Evolutionary conservation across 2,797 vertebrate genomes (phyloP).

Genomic region (Cirrhinus mrigala): DNA sequence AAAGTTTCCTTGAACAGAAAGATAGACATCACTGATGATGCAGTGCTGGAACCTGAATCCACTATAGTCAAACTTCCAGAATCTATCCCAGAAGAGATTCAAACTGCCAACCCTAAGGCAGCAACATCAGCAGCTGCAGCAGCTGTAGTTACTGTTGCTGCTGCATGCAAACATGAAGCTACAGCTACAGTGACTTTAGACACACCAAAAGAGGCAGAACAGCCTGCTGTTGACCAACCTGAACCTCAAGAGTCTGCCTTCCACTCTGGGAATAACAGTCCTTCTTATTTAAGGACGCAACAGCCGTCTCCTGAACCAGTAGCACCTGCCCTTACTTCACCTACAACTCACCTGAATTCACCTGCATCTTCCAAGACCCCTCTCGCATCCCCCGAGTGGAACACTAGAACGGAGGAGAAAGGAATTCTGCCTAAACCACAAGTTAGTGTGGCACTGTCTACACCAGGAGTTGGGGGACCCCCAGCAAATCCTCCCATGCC

Average conservation of each 20-base stretch:
- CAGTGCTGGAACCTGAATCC: constrained; percentile 71
- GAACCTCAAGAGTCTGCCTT: constrained; percentile 85
- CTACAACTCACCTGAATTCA: constrained; percentile 75
- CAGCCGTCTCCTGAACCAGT: constrained; percentile 68
- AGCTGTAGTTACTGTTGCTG: constrained; percentile 81
- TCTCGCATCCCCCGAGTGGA: constrained; percentile 82
- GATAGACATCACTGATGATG: constrained; percentile 68
- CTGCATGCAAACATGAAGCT: constrained; percentile 80
- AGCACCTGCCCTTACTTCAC: constrained; percentile 71
- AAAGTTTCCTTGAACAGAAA: constrained; percentile 84
- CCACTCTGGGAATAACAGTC: constrained; percentile 76
- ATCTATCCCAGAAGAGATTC: constrained; percentile 82
- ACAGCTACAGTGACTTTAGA: constrained; percentile 78
- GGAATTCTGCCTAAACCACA: constrained; percentile 83
- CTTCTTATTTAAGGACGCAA: constrained; percentile 72
- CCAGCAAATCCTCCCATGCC: constrained; percentile 86
- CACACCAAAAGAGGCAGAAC: constrained; percentile 84
- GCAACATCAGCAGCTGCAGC: constrained; percentile 72
- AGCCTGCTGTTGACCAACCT: constrained; percentile 83
- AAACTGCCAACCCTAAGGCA: constrained; percentile 78
- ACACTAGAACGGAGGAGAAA: constrained; percentile 87
- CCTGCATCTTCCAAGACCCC: constrained; percentile 71
- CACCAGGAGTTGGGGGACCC: constrained; percentile 68
- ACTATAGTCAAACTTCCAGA: constrained; percentile 78
- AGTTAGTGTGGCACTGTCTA: constrained; percentile 80